These are phyloP conservation scores for Dryocosmus kuriphilus DNA, from an alignment of 2,888 invertebrate species.

Conservation along the genomic window DNA sequence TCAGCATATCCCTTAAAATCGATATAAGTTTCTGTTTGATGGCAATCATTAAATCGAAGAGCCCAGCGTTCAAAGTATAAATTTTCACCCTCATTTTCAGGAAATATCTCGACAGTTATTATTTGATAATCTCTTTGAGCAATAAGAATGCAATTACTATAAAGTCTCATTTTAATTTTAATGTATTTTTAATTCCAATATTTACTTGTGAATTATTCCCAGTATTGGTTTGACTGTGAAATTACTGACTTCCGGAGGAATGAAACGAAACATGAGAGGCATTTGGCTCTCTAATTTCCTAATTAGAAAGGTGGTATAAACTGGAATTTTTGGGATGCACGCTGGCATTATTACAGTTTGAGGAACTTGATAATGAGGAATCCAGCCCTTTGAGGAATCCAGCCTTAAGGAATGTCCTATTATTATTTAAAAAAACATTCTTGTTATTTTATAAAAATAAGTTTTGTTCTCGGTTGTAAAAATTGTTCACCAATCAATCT, in stretches of 20 bases:
- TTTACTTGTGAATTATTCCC: conserved; percentile 72
- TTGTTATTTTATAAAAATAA: conserved; percentile 23
- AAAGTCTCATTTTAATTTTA: conserved; percentile 28
- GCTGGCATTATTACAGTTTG: conserved; percentile 69
- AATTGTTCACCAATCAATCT: conserved; percentile 14
- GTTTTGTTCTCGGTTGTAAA: conserved; percentile 5
- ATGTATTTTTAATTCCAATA: background rate
- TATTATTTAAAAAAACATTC: conserved; percentile 16
- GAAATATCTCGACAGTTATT: conserved; percentile 73
- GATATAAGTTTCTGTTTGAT: conserved; percentile 69
- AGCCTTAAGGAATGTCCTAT: conserved; percentile 64
- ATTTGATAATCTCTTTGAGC: conserved; percentile 70
- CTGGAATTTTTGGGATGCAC: conserved; percentile 63
- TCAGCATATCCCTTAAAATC: conserved; percentile 76
- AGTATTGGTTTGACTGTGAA: conserved; percentile 77
- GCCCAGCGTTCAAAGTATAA: conserved; percentile 77
- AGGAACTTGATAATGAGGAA: conserved; percentile 69
- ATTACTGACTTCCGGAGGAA: conserved; percentile 74
- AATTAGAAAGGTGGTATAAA: conserved; percentile 75
- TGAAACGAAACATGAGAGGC: conserved; percentile 76
- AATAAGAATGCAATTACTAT: background rate
- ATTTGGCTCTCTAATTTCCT: conserved; percentile 71
- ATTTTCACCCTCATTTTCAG: conserved; percentile 63
- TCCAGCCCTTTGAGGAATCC: conserved; percentile 58
- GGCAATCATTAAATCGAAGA: conserved; percentile 75